These are phyloP conservation scores for Tarsius wallacei DNA, from an alignment of 2,797 vertebrate species.

Conservation along the genomic window DNA sequence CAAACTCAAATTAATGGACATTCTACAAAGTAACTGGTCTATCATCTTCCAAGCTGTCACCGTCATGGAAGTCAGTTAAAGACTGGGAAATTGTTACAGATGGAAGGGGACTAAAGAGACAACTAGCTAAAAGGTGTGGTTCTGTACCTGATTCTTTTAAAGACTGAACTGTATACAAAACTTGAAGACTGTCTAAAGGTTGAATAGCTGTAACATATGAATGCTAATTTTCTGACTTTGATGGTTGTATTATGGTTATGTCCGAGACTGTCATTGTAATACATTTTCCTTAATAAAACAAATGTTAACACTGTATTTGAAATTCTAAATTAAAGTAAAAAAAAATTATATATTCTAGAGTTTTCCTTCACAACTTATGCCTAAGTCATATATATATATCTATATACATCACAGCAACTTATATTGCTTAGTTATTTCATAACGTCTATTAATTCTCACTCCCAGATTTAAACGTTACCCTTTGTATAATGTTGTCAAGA, in stretches of 20 bases:
- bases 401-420: neutral
- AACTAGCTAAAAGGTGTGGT: neutral
- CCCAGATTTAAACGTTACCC: neutral
- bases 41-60: neutral
- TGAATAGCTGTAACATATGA: neutral
- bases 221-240: neutral
- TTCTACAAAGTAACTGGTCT: neutral
- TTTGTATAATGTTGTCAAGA: constrained; percentile 8
- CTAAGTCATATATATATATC: neutral
- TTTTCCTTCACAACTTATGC: neutral
- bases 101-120: neutral
- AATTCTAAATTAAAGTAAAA: constrained; percentile 37
- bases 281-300: neutral
- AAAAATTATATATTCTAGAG: neutral
- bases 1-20: neutral
- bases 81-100: neutral
- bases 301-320: neutral
- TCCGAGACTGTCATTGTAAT: neutral
- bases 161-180: neutral
- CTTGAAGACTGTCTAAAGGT: neutral
- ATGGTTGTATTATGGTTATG: neutral
- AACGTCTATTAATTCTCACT: constrained; percentile 46
- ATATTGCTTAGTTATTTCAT: constrained; percentile 9
- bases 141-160: neutral
- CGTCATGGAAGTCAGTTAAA: neutral